Evolutionary conservation across 2,888 invertebrate species (phyloP), one percentile per base, ranked within the genome.

Genomic region (Tenthredo distinguenda): DNA sequence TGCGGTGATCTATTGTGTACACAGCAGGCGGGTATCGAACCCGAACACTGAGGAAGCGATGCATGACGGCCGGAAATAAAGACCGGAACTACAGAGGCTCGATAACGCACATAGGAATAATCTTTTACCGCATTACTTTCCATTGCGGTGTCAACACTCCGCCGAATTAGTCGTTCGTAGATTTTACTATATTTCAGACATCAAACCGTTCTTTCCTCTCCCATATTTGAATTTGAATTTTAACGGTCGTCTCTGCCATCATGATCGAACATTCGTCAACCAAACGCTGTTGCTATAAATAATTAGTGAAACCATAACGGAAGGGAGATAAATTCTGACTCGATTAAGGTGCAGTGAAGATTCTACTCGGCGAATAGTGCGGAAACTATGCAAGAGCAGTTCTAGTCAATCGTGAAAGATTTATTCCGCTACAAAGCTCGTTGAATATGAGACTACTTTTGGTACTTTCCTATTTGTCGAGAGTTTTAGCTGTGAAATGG

Each of bases 21-120:
- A 12, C 21, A 18, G 65, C 43, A 50, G 34, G 71, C 87, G 86
- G 86, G 85, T 86, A 87, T 88, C 89, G 89, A 87, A 88, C 87
- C 86, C 87, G 84, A 82, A 84, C 85, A 76, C 68, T 86, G 68
- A 68, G 84, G 85, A 86, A 84, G 71, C 85, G 43, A 81, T 89
- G 88, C 89, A 88, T 90, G 87, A 90, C 91, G 87, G 85, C 87
- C 90, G 91, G 91, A 91, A 90, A 85, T 86, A 87, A 87, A 90
- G 88, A 86, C 91, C 91, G 91, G 91, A 91, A 91, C 88, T 89
- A 86, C 87, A 89, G 89, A 88, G 88, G 88, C 43, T n/a, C 68
- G 71, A 83, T 81, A 40, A 81, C 62, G 34, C 7, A 68, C 18
- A 62, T 62, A 62, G 26, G 37, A 21, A 58, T 55, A 21, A 81